Conservation (phyloP, 2,113 vertebrate species). For the Hylia prasina region DNA sequence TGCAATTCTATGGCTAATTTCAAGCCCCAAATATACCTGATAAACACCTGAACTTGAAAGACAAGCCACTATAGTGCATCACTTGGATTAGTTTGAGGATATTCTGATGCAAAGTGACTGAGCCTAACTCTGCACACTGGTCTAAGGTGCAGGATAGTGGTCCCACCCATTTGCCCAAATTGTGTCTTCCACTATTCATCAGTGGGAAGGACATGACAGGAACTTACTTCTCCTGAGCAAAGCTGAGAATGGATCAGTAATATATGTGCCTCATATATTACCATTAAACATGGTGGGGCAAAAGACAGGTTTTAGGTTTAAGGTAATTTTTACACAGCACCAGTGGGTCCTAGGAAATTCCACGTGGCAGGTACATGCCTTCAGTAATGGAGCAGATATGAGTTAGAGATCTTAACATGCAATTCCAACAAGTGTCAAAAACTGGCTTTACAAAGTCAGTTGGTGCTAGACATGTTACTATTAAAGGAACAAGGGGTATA, state of each 20-base stretch:
- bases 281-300: no score
- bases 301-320: background rate
- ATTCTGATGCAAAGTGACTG: background rate
- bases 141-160: background rate
- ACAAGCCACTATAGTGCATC: background rate
- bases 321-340: background rate
- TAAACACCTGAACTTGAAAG: background rate
- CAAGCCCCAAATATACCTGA: background rate
- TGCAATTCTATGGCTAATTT: background rate
- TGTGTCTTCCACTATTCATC: background rate
- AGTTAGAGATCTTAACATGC: background rate
- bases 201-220: background rate
- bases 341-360: background rate
- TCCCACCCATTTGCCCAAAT: background rate
- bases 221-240: background rate
- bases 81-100: background rate
- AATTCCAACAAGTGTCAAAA: background rate
- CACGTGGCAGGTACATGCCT: background rate
- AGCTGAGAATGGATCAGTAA: background rate
- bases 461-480: background rate
- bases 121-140: rapidly evolving
- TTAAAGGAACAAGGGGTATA: background rate
- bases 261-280: background rate
- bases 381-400: background rate
- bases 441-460: background rate